A percentile compares a stretch with the other conserved stretches of the same genome.
phyloP scores from a whole-genome alignment of 2,888 invertebrate genomes.

The Myopa testacea region DNA sequence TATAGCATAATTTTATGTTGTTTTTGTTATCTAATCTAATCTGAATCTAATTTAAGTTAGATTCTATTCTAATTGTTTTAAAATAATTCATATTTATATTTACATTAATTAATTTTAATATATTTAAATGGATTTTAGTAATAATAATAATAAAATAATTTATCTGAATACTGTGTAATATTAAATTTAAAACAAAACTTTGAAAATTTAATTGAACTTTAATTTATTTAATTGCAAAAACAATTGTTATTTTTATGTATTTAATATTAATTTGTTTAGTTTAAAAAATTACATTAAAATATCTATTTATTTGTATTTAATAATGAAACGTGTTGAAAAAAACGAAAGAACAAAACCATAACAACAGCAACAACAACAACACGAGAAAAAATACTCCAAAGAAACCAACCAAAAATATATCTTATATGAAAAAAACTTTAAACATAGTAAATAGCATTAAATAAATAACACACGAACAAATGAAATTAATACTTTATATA shows the following conservation, averaged over 20 bases:
- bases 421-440: no score
- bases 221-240: no score
- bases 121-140: no score
- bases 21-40: constrained; percentile 11
- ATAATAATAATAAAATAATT: no score
- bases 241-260: no score
- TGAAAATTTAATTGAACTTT: no score
- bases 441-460: neutral
- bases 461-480: neutral
- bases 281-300: no score
- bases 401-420: constrained; percentile 65
- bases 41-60: neutral
- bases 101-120: no score
- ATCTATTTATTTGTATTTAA: constrained; percentile 47
- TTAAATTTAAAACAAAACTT: no score
- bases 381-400: constrained; percentile 64
- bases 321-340: constrained; percentile 10
- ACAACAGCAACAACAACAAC: constrained; percentile 47
- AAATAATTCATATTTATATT: constrained; percentile 31
- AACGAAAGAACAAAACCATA: constrained; percentile 47
- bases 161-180: no score
- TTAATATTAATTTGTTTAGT: no score
- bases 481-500: constrained; percentile 16
- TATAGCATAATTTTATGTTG: constrained; percentile 20
- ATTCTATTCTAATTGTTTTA: constrained; percentile 20